Evolutionary conservation across 2,113 vertebrate species (phyloP), one percentile per base, ranked within the genome.

Genomic region (Rattus norvegicus): DNA sequence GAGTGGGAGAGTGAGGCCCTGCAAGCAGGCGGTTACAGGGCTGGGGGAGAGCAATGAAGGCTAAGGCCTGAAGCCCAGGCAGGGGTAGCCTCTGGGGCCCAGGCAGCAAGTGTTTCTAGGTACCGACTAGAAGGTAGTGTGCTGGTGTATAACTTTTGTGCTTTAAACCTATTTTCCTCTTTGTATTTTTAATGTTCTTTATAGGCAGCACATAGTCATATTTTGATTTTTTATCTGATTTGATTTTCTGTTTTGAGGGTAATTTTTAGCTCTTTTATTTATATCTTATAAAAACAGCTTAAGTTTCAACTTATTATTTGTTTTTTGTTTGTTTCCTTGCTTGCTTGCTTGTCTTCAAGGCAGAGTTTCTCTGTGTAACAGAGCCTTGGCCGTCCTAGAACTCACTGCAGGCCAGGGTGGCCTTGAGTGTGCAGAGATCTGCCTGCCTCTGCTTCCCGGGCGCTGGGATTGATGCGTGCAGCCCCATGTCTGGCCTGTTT

Each of bases 131-230:
- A 56, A 56, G 52, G 52, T 56, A 39, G 14, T 30, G 20, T 70
- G 54, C 69, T 49, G 39, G 16, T 87, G 88, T 47, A 47, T 16
- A 56, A 28, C 14, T 24, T 84, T 24, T 61, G 14, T 61, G 36
- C n/a, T 83, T 88, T 63, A 56, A 94, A 65, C 9, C 63, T 88
- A 24, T 80, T 87, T 93, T 67, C 65, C n/a, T 87, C 17, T 63
- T 75, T 61, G 36, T 56, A 49, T 92, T 61, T 52, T 43, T 83
- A 76, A 43, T 91, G 7, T 13, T 14, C 67, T 88, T 88, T 56
- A 26, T 54, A 43, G 28, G 30, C 24, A 39, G 1, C 12, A 19
- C 28, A 11, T 73, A 72, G 10, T 91, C 77, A 61, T 16, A 24
- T 84, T 49, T 92, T 75, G 7, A 12, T 77, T 87, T 56, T 49